phyloP scores from a whole-genome alignment of 2,797 vertebrate genomes.

The Miichthys miiuy region DNA sequence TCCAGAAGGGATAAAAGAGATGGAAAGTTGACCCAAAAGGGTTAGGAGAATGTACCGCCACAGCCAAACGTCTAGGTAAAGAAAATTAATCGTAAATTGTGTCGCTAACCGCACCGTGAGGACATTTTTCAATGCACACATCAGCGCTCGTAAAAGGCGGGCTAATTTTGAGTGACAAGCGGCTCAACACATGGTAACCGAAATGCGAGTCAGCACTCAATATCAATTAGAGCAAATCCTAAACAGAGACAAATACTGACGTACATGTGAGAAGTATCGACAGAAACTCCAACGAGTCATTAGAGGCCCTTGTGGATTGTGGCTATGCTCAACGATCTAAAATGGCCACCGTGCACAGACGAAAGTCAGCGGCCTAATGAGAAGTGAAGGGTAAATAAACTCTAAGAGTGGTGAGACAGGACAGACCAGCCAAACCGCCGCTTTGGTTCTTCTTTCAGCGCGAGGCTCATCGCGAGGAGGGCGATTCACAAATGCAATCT shows the following conservation, averaged over 20 bases:
- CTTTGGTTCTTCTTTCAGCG: slow-evolving; percentile 41
- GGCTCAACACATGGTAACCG: slow-evolving; percentile 36
- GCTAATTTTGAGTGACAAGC: slow-evolving; percentile 70
- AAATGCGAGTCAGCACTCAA: slow-evolving; percentile 70
- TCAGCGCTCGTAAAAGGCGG: slow-evolving; percentile 27
- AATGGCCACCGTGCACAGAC: slow-evolving; percentile 44
- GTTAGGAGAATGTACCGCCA: slow-evolving; percentile 32
- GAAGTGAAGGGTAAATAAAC: slow-evolving; percentile 80
- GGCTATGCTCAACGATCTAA: slow-evolving; percentile 46
- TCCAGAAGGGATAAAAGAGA: slow-evolving; percentile 63
- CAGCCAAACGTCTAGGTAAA: slow-evolving; percentile 54
- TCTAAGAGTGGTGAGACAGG: slow-evolving; percentile 52
- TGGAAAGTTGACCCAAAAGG: slow-evolving; percentile 52
- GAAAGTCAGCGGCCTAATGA: slow-evolving; percentile 61
- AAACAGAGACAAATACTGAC: slow-evolving; percentile 61
- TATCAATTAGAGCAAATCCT: slow-evolving; percentile 70
- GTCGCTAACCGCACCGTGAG: slow-evolving; percentile 41
- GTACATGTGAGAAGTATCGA: slow-evolving; percentile 50
- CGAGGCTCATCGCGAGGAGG: slow-evolving; percentile 9
- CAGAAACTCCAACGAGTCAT: slow-evolving; percentile 60
- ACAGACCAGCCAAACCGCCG: slow-evolving; percentile 45
- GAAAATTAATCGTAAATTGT: slow-evolving; percentile 67
- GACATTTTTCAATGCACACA: slow-evolving; percentile 34
- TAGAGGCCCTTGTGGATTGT: slow-evolving; percentile 45
- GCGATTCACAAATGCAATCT: slow-evolving; percentile 38